Percentiles rank a stretch among this genome's conserved stretches.
Conservation (phyloP, 1,140 invertebrate species). For the Homalodisca vitripennis region DNA sequence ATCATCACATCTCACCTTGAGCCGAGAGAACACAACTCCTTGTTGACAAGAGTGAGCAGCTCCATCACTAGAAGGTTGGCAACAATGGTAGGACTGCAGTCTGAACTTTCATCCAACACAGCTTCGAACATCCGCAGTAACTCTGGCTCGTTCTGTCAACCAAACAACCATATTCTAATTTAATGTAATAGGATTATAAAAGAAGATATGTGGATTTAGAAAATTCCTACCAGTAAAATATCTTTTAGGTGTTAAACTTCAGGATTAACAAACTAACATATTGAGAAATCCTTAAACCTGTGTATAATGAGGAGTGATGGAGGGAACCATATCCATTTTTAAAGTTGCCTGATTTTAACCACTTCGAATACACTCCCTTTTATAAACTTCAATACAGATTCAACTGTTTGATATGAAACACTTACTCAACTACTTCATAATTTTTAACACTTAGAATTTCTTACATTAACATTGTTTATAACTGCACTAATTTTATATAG, state of each 20-base stretch:
- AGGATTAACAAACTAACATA: not conserved
- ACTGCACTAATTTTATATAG: too few relatives aligned
- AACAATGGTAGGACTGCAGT: conserved; percentile 56
- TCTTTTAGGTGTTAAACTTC: not conserved
- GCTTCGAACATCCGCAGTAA: conserved; percentile 61
- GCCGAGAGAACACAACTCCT: conserved; percentile 56
- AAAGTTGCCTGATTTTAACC: not conserved
- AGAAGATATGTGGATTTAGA: not conserved
- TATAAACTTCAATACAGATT: too few relatives aligned
- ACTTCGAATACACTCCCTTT: too few relatives aligned
- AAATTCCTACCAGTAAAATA: not conserved
- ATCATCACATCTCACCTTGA: too few relatives aligned
- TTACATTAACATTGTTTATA: too few relatives aligned
- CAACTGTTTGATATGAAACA: too few relatives aligned
- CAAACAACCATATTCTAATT: conserved; percentile 33
- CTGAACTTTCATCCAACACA: conserved; percentile 51
- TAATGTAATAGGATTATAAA: not conserved
- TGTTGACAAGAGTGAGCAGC: conserved; percentile 61
- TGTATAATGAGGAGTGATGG: not conserved
- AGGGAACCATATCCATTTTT: not conserved
- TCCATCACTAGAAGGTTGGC: conserved; percentile 68
- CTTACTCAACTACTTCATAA: too few relatives aligned
- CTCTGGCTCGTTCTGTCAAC: conserved; percentile 61
- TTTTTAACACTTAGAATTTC: too few relatives aligned
- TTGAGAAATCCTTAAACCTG: not conserved